A percentile compares a stretch with the other conserved stretches of the same genome.
phyloP scores from a whole-genome alignment of 2,888 invertebrate genomes.

The Harpalus rubripes region DNA sequence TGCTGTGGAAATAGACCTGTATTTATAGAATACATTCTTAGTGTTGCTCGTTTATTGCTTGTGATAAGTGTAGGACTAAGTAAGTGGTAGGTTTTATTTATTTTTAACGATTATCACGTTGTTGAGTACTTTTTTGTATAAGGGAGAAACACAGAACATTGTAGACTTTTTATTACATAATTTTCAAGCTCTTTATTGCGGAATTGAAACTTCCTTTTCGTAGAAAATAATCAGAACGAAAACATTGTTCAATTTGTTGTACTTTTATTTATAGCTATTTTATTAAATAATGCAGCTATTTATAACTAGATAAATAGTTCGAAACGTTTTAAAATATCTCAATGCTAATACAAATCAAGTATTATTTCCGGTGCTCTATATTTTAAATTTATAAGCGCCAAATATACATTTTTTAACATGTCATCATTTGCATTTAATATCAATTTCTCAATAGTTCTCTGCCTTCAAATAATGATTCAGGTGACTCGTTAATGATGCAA shows the following conservation, averaged over 20 bases:
- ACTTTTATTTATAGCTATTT: constrained; percentile 3
- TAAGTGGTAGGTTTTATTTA: constrained; percentile 24
- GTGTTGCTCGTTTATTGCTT: constrained; percentile 50
- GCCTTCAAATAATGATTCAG: background rate
- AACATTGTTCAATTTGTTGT: background rate
- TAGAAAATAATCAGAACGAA: too few relatives aligned
- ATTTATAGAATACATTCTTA: constrained; percentile 57
- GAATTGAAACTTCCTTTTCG: background rate
- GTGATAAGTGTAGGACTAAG: constrained; percentile 46
- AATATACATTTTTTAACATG: background rate
- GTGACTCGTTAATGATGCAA: constrained; percentile 12
- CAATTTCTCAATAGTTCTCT: background rate
- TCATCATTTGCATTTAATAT: too few relatives aligned
- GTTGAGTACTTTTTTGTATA: background rate
- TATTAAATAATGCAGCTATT: background rate
- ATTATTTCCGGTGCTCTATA: background rate
- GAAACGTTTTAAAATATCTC: background rate
- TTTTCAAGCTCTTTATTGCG: constrained; percentile 1
- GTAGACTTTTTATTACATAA: background rate
- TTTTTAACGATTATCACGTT: constrained; percentile 23
- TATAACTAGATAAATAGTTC: background rate
- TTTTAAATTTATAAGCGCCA: constrained; percentile 2
- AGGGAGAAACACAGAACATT: background rate
- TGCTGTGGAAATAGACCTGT: constrained; percentile 56
- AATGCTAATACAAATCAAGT: too few relatives aligned